phyloP scores from a whole-genome alignment of 2,797 vertebrate genomes.

The Microcaecilia unicolor region DNA sequence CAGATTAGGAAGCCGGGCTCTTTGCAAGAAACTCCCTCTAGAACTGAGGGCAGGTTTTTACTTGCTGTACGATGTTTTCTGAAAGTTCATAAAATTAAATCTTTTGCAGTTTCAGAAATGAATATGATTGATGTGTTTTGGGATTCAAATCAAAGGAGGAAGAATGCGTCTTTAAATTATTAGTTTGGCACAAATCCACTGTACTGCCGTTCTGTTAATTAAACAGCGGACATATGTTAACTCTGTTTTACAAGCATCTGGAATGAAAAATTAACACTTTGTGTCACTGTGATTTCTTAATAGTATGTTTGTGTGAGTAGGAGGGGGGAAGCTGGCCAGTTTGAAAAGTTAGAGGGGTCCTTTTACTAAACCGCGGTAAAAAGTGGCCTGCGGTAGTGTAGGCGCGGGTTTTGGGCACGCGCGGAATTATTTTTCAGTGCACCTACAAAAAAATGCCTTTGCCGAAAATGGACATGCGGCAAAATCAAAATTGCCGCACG shows the following conservation, averaged over 20 bases:
- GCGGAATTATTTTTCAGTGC: no score
- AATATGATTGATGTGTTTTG: slow-evolving; percentile 49
- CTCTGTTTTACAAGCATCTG: slow-evolving; percentile 53
- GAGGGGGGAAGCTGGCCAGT: no score
- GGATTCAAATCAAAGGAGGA: slow-evolving; percentile 44
- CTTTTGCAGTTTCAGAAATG: slow-evolving; percentile 44
- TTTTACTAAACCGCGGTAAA: slow-evolving; percentile 39
- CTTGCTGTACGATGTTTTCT: slow-evolving; percentile 50
- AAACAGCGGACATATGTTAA: slow-evolving; percentile 54
- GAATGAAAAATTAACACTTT: slow-evolving; percentile 58
- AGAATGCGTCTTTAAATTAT: slow-evolving; percentile 53
- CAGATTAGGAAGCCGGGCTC: slow-evolving; percentile 21
- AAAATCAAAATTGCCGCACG: no score
- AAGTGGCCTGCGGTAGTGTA: no score
- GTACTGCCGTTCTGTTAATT: slow-evolving; percentile 51
- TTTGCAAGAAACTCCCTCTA: slow-evolving; percentile 12
- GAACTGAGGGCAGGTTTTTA: slow-evolving; percentile 32
- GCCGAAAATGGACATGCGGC: no score
- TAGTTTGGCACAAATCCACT: slow-evolving; percentile 50
- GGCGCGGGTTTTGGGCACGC: no score
- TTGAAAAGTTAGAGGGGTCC: slow-evolving; percentile 47
- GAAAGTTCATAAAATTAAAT: slow-evolving; percentile 55
- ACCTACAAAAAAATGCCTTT: no score
- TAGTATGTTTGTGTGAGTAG: slow-evolving; percentile 25
- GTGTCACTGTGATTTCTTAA: slow-evolving; percentile 55